Evolutionary conservation across 2,797 vertebrate species (phyloP).

Genomic region (Spinus olivaceus): DNA sequence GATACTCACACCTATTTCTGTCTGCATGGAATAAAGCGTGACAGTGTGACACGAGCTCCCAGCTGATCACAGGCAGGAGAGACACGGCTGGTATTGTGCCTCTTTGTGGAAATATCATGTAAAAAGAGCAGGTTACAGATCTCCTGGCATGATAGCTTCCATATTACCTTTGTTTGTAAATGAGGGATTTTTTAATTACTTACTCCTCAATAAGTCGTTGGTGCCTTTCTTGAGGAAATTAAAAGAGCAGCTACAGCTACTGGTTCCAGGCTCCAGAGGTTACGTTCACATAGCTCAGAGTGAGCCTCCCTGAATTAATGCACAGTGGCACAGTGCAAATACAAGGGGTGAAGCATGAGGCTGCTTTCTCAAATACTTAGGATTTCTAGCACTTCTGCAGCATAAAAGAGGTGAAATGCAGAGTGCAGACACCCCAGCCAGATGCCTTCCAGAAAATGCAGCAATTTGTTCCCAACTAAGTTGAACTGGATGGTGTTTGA

Average conservation of each 20-base stretch:
- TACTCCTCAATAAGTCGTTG: neutral
- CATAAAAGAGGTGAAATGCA: neutral
- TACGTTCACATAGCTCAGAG: neutral
- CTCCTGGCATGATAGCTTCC: neutral
- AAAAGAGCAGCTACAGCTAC: neutral
- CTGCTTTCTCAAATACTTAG: neutral
- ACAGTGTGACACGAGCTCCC: neutral
- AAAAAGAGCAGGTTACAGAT: neutral
- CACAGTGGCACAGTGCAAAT: neutral
- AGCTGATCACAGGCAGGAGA: neutral
- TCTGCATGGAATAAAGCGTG: neutral
- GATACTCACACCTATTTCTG: neutral
- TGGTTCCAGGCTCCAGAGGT: neutral
- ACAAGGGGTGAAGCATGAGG: neutral
- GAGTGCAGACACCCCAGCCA: accelerated
- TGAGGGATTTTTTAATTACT: neutral
- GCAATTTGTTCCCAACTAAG: neutral
- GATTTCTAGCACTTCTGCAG: neutral
- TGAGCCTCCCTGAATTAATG: neutral
- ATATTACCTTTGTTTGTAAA: neutral
- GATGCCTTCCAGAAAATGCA: neutral
- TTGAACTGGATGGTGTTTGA: neutral
- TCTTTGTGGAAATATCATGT: neutral
- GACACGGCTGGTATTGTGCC: neutral
- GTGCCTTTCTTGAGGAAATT: neutral